Base-by-base conservation (phyloP, 2,113 vertebrate species). In the Cheilinus undulatus region DNA sequence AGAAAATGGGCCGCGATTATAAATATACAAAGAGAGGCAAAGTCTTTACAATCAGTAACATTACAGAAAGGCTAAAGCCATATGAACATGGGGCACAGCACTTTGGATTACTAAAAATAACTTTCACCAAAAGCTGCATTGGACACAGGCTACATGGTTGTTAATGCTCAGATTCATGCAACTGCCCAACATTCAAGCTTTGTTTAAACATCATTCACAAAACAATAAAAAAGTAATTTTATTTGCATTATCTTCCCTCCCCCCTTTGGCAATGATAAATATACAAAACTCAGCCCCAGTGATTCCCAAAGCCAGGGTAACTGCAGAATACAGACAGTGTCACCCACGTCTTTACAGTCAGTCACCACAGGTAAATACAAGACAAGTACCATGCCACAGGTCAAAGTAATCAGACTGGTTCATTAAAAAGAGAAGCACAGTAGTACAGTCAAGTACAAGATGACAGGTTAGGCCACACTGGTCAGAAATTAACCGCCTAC, bases 21-120 rank as follows among this genome's bases (percentile, higher is more conserved):
- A 88, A 91, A 91, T 87, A 76, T 90, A 91, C 83, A 91, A 91
- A 92, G 78, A 89, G 73, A 86, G 66, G 69, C 62, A 71, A 66
- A 80, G 69, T 88, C 63, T 90, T 87, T 87, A 90, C 76, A 91
- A 67, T 87, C 82, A 70, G 73, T 84, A 73, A 88, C 81, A 81
- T 80, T 69, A 83, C 73, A 86, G 53, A 38, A 51, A 80, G 75
- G 73, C 76, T 72, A 59, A 65, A 61, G 53, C 40, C 59, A 30
- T 78, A 76, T 53, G 76, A 42, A 80, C 82, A 76, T 52, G 61
- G 51, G 49, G 62, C 76, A 82, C 78, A 57, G 85, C 82, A 86
- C 69, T 85, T 80, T 78, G 70, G 70, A 73, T 85, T 76, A 61
- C 58, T 58, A 49, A 70, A 85, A 34, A 64, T 40, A 67, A 78